Base-by-base conservation (phyloP, 2,888 invertebrate genomes). In the Athalia circularis region DNA sequence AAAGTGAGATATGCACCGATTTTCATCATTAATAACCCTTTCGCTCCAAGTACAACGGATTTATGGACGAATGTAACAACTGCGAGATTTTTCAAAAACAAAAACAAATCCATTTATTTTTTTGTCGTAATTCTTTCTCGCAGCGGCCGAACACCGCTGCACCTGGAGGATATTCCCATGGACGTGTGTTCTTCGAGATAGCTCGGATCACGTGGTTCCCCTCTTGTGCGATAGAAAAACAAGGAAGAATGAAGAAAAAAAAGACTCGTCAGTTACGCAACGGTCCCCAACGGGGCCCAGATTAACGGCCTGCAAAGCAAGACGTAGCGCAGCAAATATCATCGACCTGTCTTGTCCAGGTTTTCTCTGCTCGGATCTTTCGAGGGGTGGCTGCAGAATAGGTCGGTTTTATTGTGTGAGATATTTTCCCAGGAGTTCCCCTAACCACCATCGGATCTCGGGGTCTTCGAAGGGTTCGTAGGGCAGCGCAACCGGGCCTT, bases 351-450 rank as follows among this genome's bases (percentile, higher is more conserved):
- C 75, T 61, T 75, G 62, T 75, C 64, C 50, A 11, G 75, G 62
- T 52, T 48, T 45, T 15, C 61, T 75, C 74, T 45, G 15, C 62
- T 62, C 47, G 61, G 5, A 62, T 75, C 50, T 54, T 61, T 64
- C 9, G 9, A 54, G 57, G 15, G 52, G 48, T 15, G 6, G 15
- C 29, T 8, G 6, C 11, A 48, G 29, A 59, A 29, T 29, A 29
- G 29, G 29, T 29, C 62, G 4, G 45, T 82, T 80, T 83, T 83
- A 86, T 85, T 84, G 85, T 84, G 79, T 78, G 50, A 79, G 81
- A 83, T 84, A 87, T 87, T 88, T 88, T 88, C 88, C 87, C 88
- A 88, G 86, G 86, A 85, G 83, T 84, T 82, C 83, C 84, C 81
- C 79, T 77, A 77, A 65, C 50, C 75, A 13, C 9, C n/a, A 8